phyloP scores from a whole-genome alignment of 2,113 vertebrate species.

The Amphiprion ocellaris region DNA sequence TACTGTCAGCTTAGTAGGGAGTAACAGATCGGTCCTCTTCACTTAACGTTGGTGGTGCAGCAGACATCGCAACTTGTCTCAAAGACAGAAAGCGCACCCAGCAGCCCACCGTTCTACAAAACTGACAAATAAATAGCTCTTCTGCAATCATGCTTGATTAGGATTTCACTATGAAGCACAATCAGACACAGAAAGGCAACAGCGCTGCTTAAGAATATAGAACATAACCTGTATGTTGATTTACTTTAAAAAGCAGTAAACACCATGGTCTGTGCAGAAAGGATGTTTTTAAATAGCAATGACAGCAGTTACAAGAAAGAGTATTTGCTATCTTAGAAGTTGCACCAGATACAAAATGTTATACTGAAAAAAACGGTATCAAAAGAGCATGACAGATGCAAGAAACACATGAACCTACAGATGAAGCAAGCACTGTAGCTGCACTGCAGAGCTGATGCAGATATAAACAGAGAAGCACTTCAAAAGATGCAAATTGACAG shows the following conservation, averaged over 20 bases:
- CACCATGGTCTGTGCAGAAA: background rate
- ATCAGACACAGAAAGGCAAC: background rate
- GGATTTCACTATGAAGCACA: conserved; percentile 5
- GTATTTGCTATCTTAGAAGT: background rate
- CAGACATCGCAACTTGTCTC: conserved; percentile 33
- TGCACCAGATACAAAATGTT: background rate
- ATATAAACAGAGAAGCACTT: conserved; percentile 39
- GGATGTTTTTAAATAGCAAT: background rate
- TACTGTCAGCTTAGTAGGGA: background rate
- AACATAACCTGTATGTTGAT: background rate
- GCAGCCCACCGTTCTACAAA: background rate
- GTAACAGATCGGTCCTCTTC: background rate
- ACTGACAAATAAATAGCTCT: conserved; percentile 38
- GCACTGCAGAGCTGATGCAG: conserved; percentile 10
- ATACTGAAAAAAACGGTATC: background rate
- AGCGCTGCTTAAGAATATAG: background rate
- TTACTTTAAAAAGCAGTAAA: background rate
- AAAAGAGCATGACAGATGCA: background rate
- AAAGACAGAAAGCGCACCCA: conserved; percentile 19
- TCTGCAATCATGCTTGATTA: conserved; percentile 32
- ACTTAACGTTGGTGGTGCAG: background rate
- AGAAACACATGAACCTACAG: conserved; percentile 9
- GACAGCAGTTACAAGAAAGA: background rate
- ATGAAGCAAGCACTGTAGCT: background rate
- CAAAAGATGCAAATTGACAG: conserved; percentile 37